Conservation (phyloP, 2,888 invertebrate species). For the Sphaerophoria rueppellii region DNA sequence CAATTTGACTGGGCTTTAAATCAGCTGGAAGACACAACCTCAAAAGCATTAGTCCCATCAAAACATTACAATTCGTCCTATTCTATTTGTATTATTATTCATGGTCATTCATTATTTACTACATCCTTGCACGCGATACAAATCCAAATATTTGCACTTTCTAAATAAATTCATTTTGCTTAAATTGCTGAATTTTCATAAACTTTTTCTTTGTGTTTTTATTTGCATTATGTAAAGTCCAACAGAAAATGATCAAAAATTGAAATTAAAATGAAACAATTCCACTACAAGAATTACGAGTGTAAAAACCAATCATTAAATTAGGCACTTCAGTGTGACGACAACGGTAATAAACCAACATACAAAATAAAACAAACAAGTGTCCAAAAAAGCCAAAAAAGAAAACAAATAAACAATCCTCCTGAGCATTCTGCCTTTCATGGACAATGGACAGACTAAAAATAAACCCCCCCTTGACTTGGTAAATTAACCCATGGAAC, state of each 20-base stretch:
- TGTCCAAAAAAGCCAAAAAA: background rate
- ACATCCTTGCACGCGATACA: slow-evolving; percentile 2
- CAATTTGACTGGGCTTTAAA: too few relatives aligned
- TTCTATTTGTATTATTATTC: background rate
- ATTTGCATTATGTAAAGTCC: too few relatives aligned
- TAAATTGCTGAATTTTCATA: too few relatives aligned
- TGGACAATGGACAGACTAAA: background rate
- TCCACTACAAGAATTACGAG: background rate
- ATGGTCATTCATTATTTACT: background rate
- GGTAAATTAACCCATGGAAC: slow-evolving; percentile 6
- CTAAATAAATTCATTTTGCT: too few relatives aligned
- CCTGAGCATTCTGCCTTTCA: slow-evolving; percentile 1
- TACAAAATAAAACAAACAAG: slow-evolving; percentile 7
- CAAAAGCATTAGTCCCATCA: too few relatives aligned
- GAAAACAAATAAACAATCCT: slow-evolving; percentile 21
- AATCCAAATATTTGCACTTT: background rate
- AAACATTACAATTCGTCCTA: too few relatives aligned
- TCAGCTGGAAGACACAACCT: too few relatives aligned
- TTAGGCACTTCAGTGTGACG: background rate
- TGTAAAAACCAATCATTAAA: background rate
- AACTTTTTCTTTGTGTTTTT: too few relatives aligned
- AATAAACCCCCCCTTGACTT: background rate
- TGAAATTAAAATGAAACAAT: background rate
- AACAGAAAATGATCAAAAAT: too few relatives aligned
- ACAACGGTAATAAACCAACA: background rate